Conservation (phyloP, 2,888 invertebrate species). For the Aspidapion aeneum region DNA sequence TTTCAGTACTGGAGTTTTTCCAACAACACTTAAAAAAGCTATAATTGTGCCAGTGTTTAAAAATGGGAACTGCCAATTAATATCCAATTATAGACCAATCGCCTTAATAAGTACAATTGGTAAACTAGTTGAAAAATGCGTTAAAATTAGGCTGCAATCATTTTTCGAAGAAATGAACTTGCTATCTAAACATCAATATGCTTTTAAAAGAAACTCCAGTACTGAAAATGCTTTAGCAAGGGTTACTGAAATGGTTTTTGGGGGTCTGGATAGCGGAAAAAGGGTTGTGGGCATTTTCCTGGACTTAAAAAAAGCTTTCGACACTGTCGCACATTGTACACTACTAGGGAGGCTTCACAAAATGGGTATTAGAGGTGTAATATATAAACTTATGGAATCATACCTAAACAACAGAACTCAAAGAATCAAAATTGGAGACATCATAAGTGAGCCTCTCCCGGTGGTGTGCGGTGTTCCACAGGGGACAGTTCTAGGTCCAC, state of each 20-base stretch:
- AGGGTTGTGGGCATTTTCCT: constrained; percentile 1
- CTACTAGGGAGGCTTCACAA: not conserved
- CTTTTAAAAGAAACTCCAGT: not conserved
- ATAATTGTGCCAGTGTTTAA: not conserved
- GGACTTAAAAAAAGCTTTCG: not conserved
- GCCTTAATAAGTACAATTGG: constrained; percentile 1
- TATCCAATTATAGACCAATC: not conserved
- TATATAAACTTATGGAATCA: not conserved
- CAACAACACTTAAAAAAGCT: not conserved
- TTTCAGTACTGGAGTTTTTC: constrained; percentile 1
- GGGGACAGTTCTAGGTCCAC: not conserved
- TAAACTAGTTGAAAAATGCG: constrained; percentile 1
- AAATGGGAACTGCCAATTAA: not conserved
- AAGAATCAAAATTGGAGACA: not conserved
- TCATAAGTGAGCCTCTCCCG: not conserved
- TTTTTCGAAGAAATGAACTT: not conserved
- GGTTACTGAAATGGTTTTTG: not conserved
- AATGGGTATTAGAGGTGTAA: not conserved
- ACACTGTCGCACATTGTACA: constrained; percentile 1
- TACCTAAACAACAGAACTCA: not conserved
- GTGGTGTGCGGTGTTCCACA: not conserved
- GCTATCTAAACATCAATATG: not conserved
- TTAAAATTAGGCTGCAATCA: not conserved
- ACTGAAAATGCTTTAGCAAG: not conserved
- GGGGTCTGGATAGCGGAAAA: not conserved